A percentile compares a stretch with the other conserved stretches of the same genome.
These are phyloP conservation scores for Holacanthus passer DNA, from an alignment of 2,113 vertebrate species.

Conservation along the genomic window DNA sequence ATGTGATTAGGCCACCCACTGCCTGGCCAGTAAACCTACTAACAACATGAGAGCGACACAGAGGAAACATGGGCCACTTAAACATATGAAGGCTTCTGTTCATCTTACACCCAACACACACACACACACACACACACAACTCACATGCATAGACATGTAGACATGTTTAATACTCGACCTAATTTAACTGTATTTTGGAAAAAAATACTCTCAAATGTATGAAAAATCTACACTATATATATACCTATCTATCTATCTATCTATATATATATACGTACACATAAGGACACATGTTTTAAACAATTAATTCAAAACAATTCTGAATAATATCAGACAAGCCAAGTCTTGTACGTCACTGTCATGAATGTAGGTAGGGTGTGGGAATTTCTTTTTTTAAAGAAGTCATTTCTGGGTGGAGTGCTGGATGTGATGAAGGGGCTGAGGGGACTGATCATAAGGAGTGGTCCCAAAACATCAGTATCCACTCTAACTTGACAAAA, in stretches of 20 bases:
- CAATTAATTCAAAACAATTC: slow-evolving; percentile 13
- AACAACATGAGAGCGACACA: slow-evolving; percentile 55
- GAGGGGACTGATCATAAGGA: slow-evolving; percentile 69
- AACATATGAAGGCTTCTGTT: slow-evolving; percentile 50
- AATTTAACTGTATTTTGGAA: not conserved
- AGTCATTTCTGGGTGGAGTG: slow-evolving; percentile 55
- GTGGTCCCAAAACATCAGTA: slow-evolving; percentile 65
- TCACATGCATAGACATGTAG: not conserved
- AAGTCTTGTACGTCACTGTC: slow-evolving; percentile 11
- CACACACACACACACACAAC: not conserved
- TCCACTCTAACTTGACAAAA: slow-evolving; percentile 67
- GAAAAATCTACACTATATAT: not conserved
- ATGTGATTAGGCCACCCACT: slow-evolving; percentile 79
- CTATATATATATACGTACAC: no score
- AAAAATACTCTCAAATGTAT: not conserved
- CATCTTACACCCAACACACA: not conserved
- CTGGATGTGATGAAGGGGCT: slow-evolving; percentile 65
- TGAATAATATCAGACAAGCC: not conserved
- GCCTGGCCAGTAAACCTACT: slow-evolving; percentile 75
- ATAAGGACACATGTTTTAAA: not conserved
- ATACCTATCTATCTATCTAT: no score
- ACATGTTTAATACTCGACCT: slow-evolving; percentile 5
- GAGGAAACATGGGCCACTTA: slow-evolving; percentile 41
- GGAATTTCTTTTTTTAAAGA: slow-evolving; percentile 46
- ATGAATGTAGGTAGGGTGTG: slow-evolving; percentile 40